These are phyloP conservation scores for Drosophila novamexicana DNA, from an alignment of 1,140 invertebrate genomes.

Conservation along the genomic window DNA sequence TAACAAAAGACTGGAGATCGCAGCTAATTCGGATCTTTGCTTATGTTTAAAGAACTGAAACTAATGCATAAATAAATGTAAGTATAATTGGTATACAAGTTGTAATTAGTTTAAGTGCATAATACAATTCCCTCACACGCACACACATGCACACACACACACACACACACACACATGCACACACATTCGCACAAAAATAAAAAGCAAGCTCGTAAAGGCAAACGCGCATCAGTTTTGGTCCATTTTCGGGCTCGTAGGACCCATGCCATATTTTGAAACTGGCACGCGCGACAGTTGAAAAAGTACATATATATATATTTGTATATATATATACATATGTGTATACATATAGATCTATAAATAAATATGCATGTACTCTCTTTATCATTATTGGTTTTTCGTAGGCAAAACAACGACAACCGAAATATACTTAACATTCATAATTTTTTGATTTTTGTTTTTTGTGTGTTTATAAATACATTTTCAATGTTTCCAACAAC, in stretches of 20 bases:
- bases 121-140: conserved; percentile 29
- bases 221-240: conserved; percentile 24
- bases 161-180: conserved; percentile 17
- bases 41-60: conserved; percentile 29
- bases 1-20: conserved; percentile 44
- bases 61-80: conserved; percentile 58
- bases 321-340: conserved; percentile 6
- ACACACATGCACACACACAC: neutral
- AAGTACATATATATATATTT: conserved; percentile 14
- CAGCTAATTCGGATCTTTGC: conserved; percentile 33
- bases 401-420: conserved; percentile 34
- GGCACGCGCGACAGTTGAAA: conserved; percentile 18
- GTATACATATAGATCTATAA: conserved; percentile 17
- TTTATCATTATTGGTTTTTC: conserved; percentile 6
- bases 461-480: conserved; percentile 61
- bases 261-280: neutral
- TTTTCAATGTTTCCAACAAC: conserved; percentile 60
- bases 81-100: conserved; percentile 38
- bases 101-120: conserved; percentile 43
- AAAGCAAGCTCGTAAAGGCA: conserved; percentile 35
- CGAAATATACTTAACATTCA: conserved; percentile 56
- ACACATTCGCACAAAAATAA: conserved; percentile 24
- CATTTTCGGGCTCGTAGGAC: conserved; percentile 6
- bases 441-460: conserved; percentile 33
- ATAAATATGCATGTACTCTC: conserved; percentile 17